Evolutionary conservation across 37 sponge, comb jelly and placozoan genomes (phyloP).

Genomic region (Oopsacas minuta): DNA sequence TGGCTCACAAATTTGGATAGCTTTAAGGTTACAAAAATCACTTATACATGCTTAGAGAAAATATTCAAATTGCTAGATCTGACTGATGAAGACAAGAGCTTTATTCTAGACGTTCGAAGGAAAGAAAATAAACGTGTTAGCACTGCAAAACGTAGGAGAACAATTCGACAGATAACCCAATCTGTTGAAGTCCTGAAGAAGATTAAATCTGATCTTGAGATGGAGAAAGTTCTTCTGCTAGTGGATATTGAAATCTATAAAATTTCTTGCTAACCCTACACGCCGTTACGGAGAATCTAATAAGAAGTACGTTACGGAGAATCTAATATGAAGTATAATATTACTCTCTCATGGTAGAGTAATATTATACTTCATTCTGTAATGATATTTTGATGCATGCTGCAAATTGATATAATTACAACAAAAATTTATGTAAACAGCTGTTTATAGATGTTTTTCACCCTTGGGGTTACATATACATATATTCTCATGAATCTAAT

Average conservation of each 20-base stretch:
- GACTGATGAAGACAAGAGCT: not conserved
- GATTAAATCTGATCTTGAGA: not conserved
- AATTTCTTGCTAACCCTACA: not conserved
- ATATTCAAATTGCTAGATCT: not conserved
- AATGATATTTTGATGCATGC: no score
- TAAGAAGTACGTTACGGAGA: no score
- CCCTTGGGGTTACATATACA: no score
- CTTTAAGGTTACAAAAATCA: not conserved
- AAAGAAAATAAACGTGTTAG: not conserved
- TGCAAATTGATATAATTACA: no score
- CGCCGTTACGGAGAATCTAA: not conserved
- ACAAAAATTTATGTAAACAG: no score
- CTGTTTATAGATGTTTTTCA: no score
- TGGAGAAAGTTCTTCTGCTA: not conserved
- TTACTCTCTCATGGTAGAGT: no score
- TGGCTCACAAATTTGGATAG: not conserved
- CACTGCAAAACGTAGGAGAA: not conserved
- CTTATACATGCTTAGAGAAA: not conserved
- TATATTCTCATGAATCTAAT: no score
- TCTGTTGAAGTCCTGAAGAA: not conserved
- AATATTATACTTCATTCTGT: no score
- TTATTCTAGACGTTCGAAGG: not conserved
- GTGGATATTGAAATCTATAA: not conserved
- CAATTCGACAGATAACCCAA: not conserved
- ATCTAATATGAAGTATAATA: no score